Evolutionary conservation across 2,797 vertebrate genomes (phyloP), one percentile per base, ranked within the genome.

Genomic region (Carcharodon carcharias): DNA sequence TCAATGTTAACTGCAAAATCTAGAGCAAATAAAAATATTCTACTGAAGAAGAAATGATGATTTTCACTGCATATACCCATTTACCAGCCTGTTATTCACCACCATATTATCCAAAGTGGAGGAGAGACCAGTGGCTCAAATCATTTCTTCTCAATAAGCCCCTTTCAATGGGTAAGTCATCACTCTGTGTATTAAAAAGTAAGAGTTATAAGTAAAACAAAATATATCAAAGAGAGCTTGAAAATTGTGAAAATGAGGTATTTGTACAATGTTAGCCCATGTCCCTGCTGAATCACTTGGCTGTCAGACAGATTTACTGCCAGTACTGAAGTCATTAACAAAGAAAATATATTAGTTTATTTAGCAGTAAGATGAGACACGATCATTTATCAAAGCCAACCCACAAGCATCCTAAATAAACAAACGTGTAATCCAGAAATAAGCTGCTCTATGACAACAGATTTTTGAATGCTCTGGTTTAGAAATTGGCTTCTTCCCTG

Each of bases 251-350:
- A 91, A 58, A 54, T 58, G 56, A 91, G 26, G 88, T 58, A 91
- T 91, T 56, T 91, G 56, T 58, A 35, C 88, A 58, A 58, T 61
- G 54, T 58, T 58, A 16, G 54, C 31, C 28, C 28, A 1, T 31
- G 56, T 91, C 54, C 31, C 88, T 16, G 88, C 50, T 31, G 88
- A 91, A 61, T 91, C 54, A 35, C 54, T 82, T 31, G 88, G 23
- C 88, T 91, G 88, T 91, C 88, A 91, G 88, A 58, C 88, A 91
- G 88, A 91, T 58, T 91, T 91, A 61, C 88, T 91, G 88, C 88
- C 35, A 56, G 26, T 28, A 58, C 26, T 35, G 26, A 91, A 91
- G 54, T 58, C 88, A 91, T 91, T 91, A 91, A 91, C 88, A 91
- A 91, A 91, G 88, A 91, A 91, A 91, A 91, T 91, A 91, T 58